These are phyloP conservation scores for Beris chalybata DNA, from an alignment of 2,888 invertebrate genomes.

Conservation along the genomic window DNA sequence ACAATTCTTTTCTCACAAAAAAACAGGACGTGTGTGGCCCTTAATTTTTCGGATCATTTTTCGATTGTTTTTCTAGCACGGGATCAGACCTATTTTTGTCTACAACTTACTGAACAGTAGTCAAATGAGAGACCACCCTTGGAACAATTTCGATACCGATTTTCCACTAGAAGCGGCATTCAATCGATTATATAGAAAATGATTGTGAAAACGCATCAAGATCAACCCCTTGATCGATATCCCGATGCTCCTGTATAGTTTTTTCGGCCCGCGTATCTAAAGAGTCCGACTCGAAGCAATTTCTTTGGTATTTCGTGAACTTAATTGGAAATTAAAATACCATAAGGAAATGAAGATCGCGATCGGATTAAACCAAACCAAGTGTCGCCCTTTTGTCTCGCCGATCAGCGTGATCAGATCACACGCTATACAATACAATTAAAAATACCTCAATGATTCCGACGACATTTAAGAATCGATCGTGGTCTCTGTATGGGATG, in stretches of 20 bases:
- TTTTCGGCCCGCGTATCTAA: background rate
- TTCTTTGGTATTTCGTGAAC: conserved; percentile 37
- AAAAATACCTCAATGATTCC: background rate
- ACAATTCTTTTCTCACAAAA: background rate
- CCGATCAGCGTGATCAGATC: background rate
- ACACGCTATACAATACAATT: conserved; percentile 6
- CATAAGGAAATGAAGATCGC: conserved; percentile 33
- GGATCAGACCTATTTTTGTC: background rate
- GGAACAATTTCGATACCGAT: conserved; percentile 6
- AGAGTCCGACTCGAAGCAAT: conserved; percentile 23
- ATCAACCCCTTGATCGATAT: conserved; percentile 22
- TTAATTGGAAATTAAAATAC: conserved; percentile 39
- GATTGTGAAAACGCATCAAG: conserved; percentile 4
- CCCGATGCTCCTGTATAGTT: background rate
- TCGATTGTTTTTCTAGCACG: background rate
- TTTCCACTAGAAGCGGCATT: conserved; percentile 14
- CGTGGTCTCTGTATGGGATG: background rate
- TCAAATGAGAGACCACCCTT: conserved; percentile 23
- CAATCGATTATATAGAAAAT: conserved; percentile 6
- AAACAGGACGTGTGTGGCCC: conserved; percentile 27
- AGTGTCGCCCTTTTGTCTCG: conserved; percentile 33
- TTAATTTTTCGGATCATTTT: conserved; percentile 28
- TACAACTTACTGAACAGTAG: conserved; percentile 14
- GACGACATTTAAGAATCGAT: background rate
- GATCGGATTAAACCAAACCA: conserved; percentile 21